A percentile compares a stretch with the other conserved stretches of the same genome.
These are phyloP conservation scores for Ormyrus nitidulus DNA, from an alignment of 2,888 invertebrate species.

Conservation along the genomic window DNA sequence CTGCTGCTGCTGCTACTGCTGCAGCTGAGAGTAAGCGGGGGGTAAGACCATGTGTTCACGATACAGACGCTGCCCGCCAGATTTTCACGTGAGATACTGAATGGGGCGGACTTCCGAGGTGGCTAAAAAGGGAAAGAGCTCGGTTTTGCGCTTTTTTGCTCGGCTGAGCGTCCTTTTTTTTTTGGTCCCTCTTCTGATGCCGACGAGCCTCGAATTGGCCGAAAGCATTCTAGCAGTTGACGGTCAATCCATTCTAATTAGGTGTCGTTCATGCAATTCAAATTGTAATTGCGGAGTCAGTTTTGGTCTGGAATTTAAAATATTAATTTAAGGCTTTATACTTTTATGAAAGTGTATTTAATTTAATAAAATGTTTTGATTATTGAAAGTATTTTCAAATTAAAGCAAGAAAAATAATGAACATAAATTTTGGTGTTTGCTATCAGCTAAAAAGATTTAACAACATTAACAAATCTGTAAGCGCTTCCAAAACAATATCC, in stretches of 20 bases:
- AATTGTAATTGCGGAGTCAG: no score
- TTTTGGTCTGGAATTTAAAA: no score
- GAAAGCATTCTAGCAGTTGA: conserved; percentile 28
- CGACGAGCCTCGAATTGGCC: not conserved
- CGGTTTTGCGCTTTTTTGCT: not conserved
- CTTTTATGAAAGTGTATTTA: no score
- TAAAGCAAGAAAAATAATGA: no score
- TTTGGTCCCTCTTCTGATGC: not conserved
- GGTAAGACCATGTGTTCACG: conserved; percentile 54
- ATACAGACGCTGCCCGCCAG: conserved; percentile 49
- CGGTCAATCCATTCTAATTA: conserved; percentile 29
- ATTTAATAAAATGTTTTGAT: no score
- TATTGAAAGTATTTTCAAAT: no score
- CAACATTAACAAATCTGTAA: no score
- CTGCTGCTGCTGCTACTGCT: not conserved
- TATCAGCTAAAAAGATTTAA: no score
- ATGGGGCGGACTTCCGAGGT: conserved; percentile 17
- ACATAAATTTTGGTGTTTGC: no score
- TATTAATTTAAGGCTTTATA: no score
- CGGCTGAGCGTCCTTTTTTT: conserved; percentile 9
- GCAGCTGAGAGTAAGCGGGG: conserved; percentile 22
- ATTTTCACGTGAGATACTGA: conserved; percentile 51
- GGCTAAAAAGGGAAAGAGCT: not conserved
- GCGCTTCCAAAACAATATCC: no score
- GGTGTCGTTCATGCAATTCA: no score